phyloP scores from a whole-genome alignment of 2,113 vertebrate genomes.

The Megaceryle maxima region DNA sequence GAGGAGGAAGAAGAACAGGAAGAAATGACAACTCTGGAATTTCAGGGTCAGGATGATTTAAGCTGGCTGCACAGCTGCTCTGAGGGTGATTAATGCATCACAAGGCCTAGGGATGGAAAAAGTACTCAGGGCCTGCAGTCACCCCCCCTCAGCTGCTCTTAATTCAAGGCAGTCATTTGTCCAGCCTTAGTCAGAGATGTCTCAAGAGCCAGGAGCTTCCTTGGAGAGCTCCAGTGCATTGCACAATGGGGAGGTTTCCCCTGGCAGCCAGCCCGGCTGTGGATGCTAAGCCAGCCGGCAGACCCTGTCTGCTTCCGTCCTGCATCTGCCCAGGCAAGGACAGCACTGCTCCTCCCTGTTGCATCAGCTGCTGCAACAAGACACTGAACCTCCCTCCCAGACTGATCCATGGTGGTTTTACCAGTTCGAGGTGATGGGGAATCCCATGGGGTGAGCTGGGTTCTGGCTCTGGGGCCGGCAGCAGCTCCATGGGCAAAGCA shows the following conservation, averaged over 20 bases:
- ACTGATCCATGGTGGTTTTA: neutral
- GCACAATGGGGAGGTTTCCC: constrained; percentile 38
- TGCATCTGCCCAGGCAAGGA: neutral
- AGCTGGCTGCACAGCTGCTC: neutral
- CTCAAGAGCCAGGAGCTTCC: constrained; percentile 46
- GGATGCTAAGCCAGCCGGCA: neutral
- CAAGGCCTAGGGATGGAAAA: constrained; percentile 47
- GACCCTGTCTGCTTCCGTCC: neutral
- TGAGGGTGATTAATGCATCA: constrained; percentile 46
- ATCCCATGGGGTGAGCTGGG: neutral
- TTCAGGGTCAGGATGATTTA: neutral
- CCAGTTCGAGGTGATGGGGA: neutral
- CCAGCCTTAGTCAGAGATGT: constrained; percentile 6
- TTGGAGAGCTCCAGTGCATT: neutral
- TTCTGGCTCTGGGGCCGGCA: neutral
- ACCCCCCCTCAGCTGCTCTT: neutral
- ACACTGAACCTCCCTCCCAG: neutral
- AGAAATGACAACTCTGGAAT: constrained; percentile 5
- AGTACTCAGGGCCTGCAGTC: constrained; percentile 4
- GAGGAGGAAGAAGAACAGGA: neutral
- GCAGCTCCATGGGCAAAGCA: neutral
- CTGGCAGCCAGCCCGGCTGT: neutral
- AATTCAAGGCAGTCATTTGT: constrained; percentile 21
- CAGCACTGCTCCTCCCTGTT: neutral
- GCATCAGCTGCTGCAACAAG: neutral